Evolutionary conservation across 2,113 vertebrate species (phyloP).

Genomic region (Acanthisitta chloris): DNA sequence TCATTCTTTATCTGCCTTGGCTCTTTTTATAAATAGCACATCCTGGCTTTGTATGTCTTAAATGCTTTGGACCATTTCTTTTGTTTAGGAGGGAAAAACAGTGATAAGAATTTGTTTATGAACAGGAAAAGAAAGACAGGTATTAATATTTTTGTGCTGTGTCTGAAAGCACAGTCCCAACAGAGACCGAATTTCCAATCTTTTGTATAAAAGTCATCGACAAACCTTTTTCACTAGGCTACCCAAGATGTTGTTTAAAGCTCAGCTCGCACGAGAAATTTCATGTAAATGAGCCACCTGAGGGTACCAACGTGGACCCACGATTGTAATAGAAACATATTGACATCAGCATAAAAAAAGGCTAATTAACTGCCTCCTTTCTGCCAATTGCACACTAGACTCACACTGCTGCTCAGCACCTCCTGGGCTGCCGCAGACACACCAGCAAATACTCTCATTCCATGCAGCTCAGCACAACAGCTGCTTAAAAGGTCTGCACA

Average conservation of each 20-base stretch:
- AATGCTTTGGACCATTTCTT: constrained; percentile 10
- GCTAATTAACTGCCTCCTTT: constrained; percentile 64
- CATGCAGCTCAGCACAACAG: not conserved
- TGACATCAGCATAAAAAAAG: constrained; percentile 56
- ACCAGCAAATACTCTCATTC: not conserved
- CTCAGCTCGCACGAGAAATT: constrained; percentile 41
- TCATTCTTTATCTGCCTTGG: constrained; percentile 33
- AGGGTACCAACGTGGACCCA: constrained; percentile 38
- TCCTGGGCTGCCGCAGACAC: not conserved
- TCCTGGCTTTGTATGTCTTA: not conserved
- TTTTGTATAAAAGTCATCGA: not conserved
- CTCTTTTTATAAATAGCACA: constrained; percentile 11
- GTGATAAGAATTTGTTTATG: constrained; percentile 25
- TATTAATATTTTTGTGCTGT: constrained; percentile 12
- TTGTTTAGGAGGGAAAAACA: not conserved
- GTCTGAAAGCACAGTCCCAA: constrained; percentile 4
- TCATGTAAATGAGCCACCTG: constrained; percentile 62
- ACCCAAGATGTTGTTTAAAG: constrained; percentile 49
- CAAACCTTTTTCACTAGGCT: constrained; percentile 38
- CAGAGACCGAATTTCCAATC: constrained; percentile 12
- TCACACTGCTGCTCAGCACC: not conserved
- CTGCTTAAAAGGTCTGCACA: not conserved
- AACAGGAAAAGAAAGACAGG: not conserved
- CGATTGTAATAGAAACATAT: constrained; percentile 46
- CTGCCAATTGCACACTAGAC: constrained; percentile 2